Percentiles rank a stretch among this genome's conserved stretches.
Evolutionary conservation across 2,797 vertebrate species (phyloP).

Genomic region (Fistularia commersonii): DNA sequence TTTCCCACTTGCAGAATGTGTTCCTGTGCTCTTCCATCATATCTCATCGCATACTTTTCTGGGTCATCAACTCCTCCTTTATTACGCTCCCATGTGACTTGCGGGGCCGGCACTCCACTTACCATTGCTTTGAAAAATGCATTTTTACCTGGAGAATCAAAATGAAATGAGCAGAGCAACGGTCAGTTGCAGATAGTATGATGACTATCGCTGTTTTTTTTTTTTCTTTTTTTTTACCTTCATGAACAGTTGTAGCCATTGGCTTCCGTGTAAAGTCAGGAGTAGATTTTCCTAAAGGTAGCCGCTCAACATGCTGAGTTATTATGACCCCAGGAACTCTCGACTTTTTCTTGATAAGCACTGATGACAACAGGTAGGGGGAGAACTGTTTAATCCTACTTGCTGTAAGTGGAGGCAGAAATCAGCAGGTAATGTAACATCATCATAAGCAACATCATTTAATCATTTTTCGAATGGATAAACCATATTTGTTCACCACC

Average conservation of each 20-base stretch:
- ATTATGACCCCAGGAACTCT: constrained; percentile 80
- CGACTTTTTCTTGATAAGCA: constrained; percentile 76
- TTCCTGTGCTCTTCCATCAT: constrained; percentile 65
- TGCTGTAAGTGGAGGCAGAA: neutral
- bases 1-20: constrained; percentile 81
- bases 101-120: constrained; percentile 78
- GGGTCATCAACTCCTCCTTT: constrained; percentile 68
- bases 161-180: neutral
- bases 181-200: neutral
- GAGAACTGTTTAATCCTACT: neutral
- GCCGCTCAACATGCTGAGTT: constrained; percentile 75
- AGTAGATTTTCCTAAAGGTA: constrained; percentile 78
- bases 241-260: constrained; percentile 73
- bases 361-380: constrained; percentile 42
- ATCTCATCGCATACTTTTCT: constrained; percentile 74
- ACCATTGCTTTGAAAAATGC: constrained; percentile 82
- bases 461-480: no score
- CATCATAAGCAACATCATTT: no score
- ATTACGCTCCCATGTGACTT: constrained; percentile 76
- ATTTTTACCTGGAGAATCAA: constrained; percentile 78
- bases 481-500: no score
- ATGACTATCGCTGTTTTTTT: neutral
- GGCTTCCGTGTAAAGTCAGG: constrained; percentile 86
- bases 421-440: no score
- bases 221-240: constrained; percentile 65